phyloP scores from a whole-genome alignment of 2,113 vertebrate species.

The Todiramphus chloris region DNA sequence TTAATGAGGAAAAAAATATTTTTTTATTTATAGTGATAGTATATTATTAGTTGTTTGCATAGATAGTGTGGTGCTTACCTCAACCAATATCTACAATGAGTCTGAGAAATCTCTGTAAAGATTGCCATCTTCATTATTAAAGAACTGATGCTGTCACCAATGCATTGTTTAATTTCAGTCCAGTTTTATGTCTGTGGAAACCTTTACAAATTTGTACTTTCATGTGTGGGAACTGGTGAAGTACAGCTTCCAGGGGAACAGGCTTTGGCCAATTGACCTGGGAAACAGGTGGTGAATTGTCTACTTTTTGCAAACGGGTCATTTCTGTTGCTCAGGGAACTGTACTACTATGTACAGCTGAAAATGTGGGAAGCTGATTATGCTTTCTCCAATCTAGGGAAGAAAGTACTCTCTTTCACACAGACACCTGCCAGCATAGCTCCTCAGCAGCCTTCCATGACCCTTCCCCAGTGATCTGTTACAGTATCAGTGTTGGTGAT shows the following conservation, averaged over 20 bases:
- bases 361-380: neutral
- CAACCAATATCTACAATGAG: neutral
- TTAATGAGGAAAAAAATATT: neutral
- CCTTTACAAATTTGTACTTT: neutral
- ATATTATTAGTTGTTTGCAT: neutral
- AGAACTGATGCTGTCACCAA: neutral
- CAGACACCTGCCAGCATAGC: neutral
- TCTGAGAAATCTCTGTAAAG: neutral
- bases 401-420: neutral
- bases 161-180: neutral
- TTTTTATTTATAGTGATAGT: neutral
- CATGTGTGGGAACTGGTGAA: neutral
- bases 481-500: fast-evolving
- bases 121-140: neutral
- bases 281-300: neutral
- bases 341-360: neutral
- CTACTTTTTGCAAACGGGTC: neutral
- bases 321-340: neutral
- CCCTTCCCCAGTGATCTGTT: neutral
- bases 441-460: neutral
- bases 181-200: neutral
- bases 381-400: neutral
- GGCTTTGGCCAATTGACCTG: neutral
- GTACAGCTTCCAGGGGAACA: neutral
- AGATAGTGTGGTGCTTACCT: neutral